These are phyloP conservation scores for Nomada ruficornis DNA, from an alignment of 2,888 invertebrate genomes.

Conservation along the genomic window DNA sequence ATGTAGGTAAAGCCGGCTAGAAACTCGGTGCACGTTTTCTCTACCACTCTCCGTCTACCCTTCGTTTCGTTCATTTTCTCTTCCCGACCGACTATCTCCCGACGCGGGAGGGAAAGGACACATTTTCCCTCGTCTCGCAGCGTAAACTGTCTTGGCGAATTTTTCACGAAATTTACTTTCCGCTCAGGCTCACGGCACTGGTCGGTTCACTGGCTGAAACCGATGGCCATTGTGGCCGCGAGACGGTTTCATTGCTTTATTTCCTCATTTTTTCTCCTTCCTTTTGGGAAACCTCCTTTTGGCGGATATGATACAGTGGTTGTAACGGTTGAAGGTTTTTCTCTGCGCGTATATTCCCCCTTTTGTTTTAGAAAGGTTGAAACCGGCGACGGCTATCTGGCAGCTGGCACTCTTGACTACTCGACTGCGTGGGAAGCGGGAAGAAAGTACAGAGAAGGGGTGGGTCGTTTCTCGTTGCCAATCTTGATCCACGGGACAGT, in stretches of 20 bases:
- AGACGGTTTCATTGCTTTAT: too few species aligned
- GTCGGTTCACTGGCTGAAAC: neutral
- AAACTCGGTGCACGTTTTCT: constrained; percentile 54
- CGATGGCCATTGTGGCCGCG: neutral
- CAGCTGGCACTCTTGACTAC: neutral
- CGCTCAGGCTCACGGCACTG: neutral
- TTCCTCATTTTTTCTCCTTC: too few species aligned
- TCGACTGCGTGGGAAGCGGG: constrained; percentile 3
- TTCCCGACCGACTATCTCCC: constrained; percentile 42
- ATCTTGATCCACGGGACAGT: neutral
- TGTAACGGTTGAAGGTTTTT: neutral
- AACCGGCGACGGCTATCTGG: neutral
- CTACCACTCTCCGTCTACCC: constrained; percentile 20
- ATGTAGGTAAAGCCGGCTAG: constrained; percentile 19
- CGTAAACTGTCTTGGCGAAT: constrained; percentile 35
- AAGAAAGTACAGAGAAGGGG: neutral
- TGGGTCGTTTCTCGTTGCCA: neutral
- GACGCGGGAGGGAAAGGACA: constrained; percentile 22
- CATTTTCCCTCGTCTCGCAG: constrained; percentile 30
- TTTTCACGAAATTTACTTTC: constrained; percentile 24
- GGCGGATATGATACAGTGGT: too few species aligned
- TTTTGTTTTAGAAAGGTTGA: too few species aligned
- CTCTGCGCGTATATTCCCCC: too few species aligned
- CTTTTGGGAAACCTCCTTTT: too few species aligned
- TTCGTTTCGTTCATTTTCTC: constrained; percentile 9